Conservation (phyloP, 2,797 vertebrate genomes). For the Acrossocheilus wenchowensis region DNA sequence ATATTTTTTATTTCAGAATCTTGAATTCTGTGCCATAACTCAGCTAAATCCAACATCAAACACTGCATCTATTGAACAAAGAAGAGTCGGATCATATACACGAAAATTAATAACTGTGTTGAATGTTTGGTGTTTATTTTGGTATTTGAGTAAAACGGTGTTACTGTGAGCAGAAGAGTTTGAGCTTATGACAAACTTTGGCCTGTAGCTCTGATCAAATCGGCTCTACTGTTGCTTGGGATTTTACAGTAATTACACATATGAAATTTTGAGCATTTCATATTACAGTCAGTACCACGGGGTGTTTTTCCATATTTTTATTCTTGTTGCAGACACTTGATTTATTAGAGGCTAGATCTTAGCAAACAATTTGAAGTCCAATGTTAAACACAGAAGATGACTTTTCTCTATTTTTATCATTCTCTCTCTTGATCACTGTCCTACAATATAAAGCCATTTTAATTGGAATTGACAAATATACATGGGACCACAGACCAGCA, state of each 20-base stretch:
- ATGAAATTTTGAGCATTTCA: not conserved
- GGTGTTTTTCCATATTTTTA: conserved; percentile 6
- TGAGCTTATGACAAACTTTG: not conserved
- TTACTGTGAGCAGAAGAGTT: conserved; percentile 14
- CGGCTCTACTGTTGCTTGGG: not conserved
- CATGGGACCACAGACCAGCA: not conserved
- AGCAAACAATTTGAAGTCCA: not conserved
- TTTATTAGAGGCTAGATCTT: not conserved
- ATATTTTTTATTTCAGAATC: conserved; percentile 46
- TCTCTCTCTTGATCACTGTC: not conserved
- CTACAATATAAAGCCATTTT: not conserved
- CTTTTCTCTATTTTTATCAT: not conserved
- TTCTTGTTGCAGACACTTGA: not conserved
- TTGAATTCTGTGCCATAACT: conserved; percentile 57
- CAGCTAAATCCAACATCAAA: conserved; percentile 53
- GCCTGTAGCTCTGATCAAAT: not conserved
- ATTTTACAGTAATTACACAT: conserved; percentile 7
- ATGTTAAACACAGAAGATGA: not conserved
- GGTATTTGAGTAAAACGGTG: not conserved
- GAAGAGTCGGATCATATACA: conserved; percentile 48
- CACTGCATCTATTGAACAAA: conserved; percentile 46
- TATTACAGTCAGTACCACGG: not conserved
- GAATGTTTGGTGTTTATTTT: conserved; percentile 25
- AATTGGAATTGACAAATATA: not conserved
- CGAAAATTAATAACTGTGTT: conserved; percentile 6